Percentiles rank a stretch among this genome's conserved stretches.
Evolutionary conservation across 2,888 invertebrate species (phyloP).

Genomic region (Clivina fossor): DNA sequence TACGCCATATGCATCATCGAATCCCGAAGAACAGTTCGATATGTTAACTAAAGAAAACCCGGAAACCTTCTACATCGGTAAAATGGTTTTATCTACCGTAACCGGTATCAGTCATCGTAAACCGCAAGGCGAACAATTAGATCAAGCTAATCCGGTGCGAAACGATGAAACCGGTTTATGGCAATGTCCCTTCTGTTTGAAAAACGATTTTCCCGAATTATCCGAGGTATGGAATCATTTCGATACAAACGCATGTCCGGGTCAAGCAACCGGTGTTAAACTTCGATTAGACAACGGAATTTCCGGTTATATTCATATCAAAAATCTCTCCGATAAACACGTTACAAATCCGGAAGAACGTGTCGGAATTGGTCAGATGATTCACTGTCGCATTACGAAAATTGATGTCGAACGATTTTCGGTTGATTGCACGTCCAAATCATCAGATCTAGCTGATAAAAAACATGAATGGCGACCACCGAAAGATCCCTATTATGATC

Average conservation of each 20-base stretch:
- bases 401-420: slow-evolving; percentile 94
- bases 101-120: slow-evolving; percentile 82
- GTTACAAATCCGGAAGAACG: slow-evolving; percentile 92
- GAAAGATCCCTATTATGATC: slow-evolving; percentile 90
- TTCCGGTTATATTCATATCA: slow-evolving; percentile 90
- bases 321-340: slow-evolving; percentile 90
- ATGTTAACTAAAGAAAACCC: slow-evolving; percentile 95
- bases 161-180: slow-evolving; percentile 93
- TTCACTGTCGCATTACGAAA: slow-evolving; percentile 89
- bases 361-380: slow-evolving; percentile 80
- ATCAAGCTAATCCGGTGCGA: slow-evolving; percentile 93
- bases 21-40: slow-evolving; percentile 87
- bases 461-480: slow-evolving; percentile 89
- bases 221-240: slow-evolving; percentile 99
- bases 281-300: slow-evolving; percentile 85
- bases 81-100: slow-evolving; percentile 81
- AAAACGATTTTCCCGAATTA: slow-evolving; percentile 93
- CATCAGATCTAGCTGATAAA: slow-evolving; percentile 88
- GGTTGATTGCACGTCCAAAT: slow-evolving; percentile 90
- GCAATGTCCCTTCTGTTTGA: slow-evolving; percentile 97
- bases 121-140: slow-evolving; percentile 90
- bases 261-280: slow-evolving; percentile 91
- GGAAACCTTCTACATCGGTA: slow-evolving; percentile 87
- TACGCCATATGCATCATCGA: slow-evolving; percentile 73
- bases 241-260: slow-evolving; percentile 93